A percentile compares a stretch with the other conserved stretches of the same genome.
Evolutionary conservation across 2,797 vertebrate genomes (phyloP).

Genomic region (Melanotaenia maccullochi): DNA sequence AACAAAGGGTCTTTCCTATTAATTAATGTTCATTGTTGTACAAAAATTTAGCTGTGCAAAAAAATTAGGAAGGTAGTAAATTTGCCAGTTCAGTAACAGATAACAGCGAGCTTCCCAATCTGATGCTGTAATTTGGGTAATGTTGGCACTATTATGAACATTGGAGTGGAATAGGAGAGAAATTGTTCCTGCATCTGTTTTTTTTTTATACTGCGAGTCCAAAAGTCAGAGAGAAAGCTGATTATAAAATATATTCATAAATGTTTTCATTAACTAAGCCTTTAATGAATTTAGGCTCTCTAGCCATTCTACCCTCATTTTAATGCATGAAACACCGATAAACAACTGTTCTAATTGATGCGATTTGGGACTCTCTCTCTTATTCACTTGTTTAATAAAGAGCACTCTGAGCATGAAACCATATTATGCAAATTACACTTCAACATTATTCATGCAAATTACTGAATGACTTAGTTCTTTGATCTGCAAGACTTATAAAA

Average conservation of each 20-base stretch:
- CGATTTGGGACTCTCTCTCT: neutral
- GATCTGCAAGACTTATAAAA: neutral
- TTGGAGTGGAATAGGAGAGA: neutral
- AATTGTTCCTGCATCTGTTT: neutral
- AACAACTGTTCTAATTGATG: neutral
- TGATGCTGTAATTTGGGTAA: too few relatives aligned
- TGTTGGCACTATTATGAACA: too few relatives aligned
- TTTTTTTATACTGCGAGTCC: too few relatives aligned
- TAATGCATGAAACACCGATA: neutral
- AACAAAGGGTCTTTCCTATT: neutral
- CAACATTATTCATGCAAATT: conserved; percentile 7
- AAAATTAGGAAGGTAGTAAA: neutral
- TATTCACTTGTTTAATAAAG: neutral
- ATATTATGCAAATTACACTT: neutral
- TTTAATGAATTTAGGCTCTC: neutral
- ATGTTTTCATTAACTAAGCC: neutral
- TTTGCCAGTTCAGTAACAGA: neutral
- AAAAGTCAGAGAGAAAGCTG: neutral
- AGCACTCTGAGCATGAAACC: neutral
- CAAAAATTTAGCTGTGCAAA: neutral
- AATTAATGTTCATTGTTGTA: neutral
- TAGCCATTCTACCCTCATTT: neutral
- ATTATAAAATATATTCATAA: neutral
- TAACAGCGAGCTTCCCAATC: too few relatives aligned
- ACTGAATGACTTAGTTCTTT: neutral